These are phyloP conservation scores for Cephus pulcher DNA, from an alignment of 2,888 invertebrate species.

Conservation along the genomic window DNA sequence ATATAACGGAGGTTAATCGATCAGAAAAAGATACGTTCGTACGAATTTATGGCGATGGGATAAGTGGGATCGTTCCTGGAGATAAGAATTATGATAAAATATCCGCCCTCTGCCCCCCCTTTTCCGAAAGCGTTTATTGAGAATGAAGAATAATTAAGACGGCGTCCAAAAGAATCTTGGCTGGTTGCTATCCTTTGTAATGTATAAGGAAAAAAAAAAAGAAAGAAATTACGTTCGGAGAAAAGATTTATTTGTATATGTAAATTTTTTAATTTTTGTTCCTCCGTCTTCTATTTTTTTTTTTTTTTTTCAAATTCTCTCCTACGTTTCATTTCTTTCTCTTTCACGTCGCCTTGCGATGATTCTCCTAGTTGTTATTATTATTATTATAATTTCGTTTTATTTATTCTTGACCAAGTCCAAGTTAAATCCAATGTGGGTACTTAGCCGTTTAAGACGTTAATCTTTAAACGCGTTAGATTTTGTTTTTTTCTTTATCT, in stretches of 20 bases:
- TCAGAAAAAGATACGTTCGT: background rate
- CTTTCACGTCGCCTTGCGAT: background rate
- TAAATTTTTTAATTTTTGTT: background rate
- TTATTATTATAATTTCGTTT: background rate
- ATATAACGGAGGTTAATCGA: background rate
- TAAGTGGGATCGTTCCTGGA: background rate
- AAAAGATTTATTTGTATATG: background rate
- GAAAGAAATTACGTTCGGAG: background rate
- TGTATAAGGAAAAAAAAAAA: background rate
- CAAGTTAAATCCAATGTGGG: background rate
- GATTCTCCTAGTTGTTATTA: background rate
- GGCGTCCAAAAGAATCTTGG: background rate
- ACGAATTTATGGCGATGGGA: background rate
- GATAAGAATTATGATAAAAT: background rate
- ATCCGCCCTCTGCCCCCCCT: too few species aligned
- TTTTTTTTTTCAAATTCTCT: background rate
- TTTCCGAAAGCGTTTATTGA: background rate
- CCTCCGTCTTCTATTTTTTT: background rate
- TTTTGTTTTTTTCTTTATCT: background rate
- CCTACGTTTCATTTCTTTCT: background rate
- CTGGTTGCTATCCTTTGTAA: background rate
- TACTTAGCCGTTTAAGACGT: background rate
- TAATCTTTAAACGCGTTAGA: background rate
- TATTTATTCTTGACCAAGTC: background rate
- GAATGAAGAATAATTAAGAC: background rate